Evolutionary conservation across 2,113 vertebrate genomes (phyloP).

Genomic region (Psophia crepitans): DNA sequence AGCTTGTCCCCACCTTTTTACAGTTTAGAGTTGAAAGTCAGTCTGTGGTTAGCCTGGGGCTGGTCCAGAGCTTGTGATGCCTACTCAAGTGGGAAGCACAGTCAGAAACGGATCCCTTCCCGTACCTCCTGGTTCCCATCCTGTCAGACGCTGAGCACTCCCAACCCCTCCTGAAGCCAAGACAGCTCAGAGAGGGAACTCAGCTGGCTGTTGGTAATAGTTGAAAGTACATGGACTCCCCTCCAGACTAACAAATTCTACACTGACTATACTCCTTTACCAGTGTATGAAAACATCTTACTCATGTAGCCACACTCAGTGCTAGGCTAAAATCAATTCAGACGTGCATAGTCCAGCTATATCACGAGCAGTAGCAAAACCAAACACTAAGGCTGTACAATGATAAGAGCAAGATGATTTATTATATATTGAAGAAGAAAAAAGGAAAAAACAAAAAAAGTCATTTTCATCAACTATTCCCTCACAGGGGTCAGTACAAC

Average conservation of each 20-base stretch:
- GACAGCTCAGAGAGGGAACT: not conserved
- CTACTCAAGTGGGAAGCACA: not conserved
- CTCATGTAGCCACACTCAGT: not conserved
- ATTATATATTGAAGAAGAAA: slow-evolving; percentile 29
- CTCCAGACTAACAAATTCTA: not conserved
- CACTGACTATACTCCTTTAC: not conserved
- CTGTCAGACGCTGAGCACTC: not conserved
- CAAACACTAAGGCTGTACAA: not conserved
- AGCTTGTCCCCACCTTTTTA: not conserved
- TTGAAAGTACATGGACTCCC: not conserved
- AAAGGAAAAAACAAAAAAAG: not conserved
- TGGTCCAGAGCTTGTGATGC: not conserved
- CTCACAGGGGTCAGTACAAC: slow-evolving; percentile 40
- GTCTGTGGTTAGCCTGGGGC: not conserved
- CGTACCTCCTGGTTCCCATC: not conserved
- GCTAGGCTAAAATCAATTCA: not conserved
- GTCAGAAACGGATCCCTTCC: not conserved
- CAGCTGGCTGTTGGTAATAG: not conserved
- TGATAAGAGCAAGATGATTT: slow-evolving; percentile 60
- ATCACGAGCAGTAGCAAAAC: not conserved
- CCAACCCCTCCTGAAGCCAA: not conserved
- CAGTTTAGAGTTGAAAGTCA: not conserved
- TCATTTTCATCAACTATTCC: slow-evolving; percentile 33
- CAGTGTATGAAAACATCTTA: not conserved
- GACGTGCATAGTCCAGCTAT: not conserved